Evolutionary conservation across 2,888 invertebrate species (phyloP).

Genomic region (Acronicta aceris): DNA sequence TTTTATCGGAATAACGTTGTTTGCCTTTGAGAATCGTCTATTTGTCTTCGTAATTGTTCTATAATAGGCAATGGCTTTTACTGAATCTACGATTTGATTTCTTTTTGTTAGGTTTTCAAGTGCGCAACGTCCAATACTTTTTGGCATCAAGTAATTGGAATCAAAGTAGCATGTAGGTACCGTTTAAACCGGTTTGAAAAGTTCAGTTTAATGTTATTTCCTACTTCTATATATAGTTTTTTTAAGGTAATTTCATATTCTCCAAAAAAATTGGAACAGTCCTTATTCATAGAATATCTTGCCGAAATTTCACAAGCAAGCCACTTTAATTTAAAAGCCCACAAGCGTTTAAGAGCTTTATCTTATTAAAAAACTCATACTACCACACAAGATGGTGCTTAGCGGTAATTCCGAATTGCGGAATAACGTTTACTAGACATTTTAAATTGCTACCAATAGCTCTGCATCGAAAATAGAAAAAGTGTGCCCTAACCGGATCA

Average conservation of each 20-base stretch:
- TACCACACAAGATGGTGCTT: conserved; percentile 67
- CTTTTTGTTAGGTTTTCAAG: conserved; percentile 12
- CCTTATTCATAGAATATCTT: conserved; percentile 24
- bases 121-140: too few species aligned
- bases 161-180: too few species aligned
- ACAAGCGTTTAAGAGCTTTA: conserved; percentile 63
- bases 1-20: conserved; percentile 49
- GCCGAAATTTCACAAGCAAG: conserved; percentile 30
- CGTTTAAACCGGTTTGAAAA: too few species aligned
- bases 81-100: conserved; percentile 13
- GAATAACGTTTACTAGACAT: conserved; percentile 43
- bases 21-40: conserved; percentile 46
- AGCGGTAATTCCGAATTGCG: conserved; percentile 65
- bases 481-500: conserved; percentile 24
- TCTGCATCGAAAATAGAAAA: conserved; percentile 30
- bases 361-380: conserved; percentile 74
- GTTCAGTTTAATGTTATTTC: too few species aligned
- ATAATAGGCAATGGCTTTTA: conserved; percentile 25
- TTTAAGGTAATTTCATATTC: too few species aligned
- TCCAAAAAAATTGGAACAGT: conserved; percentile 22
- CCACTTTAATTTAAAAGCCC: conserved; percentile 64
- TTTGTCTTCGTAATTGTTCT: conserved; percentile 53
- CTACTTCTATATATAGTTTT: too few species aligned
- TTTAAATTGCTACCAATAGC: conserved; percentile 53
- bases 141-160: not conserved